Evolutionary conservation across 2,797 vertebrate species (phyloP).

Genomic region (Triplophysa yarkandensis): DNA sequence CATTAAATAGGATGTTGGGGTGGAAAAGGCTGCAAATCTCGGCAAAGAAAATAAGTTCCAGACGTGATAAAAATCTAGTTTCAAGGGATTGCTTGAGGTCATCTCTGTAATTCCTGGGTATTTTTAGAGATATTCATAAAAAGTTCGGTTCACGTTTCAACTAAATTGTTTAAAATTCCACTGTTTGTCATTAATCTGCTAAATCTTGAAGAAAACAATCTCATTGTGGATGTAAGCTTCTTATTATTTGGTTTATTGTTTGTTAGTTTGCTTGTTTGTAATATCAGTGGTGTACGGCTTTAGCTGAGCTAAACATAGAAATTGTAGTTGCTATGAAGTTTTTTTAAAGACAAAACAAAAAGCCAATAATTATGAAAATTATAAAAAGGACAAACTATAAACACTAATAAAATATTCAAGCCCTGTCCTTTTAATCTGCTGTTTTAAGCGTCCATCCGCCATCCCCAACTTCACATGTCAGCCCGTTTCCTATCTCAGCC

Average conservation of each 20-base stretch:
- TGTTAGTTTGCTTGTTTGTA: background rate
- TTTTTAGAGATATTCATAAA: background rate
- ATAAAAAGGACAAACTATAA: too few relatives aligned
- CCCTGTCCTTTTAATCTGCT: too few relatives aligned
- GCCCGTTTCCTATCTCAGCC: too few relatives aligned
- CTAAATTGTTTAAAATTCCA: background rate
- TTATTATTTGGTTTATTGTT: background rate
- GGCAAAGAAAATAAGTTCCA: background rate
- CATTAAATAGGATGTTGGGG: background rate
- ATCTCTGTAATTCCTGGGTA: constrained; percentile 2
- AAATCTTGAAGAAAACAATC: background rate
- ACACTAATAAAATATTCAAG: too few relatives aligned
- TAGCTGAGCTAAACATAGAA: background rate
- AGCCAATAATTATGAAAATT: background rate
- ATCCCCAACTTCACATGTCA: too few relatives aligned
- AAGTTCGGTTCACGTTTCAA: background rate
- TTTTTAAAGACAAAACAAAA: constrained; percentile 10
- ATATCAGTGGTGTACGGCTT: background rate
- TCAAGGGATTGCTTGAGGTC: background rate
- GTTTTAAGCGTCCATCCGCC: too few relatives aligned
- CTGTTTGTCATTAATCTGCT: background rate
- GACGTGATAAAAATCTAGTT: constrained; percentile 11
- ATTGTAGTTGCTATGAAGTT: background rate
- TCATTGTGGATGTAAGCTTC: background rate
- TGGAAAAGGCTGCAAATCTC: background rate